Evolutionary conservation across 64 coral and sea anemone species (phyloP).

Genomic region (Astreopora myriophthalma): DNA sequence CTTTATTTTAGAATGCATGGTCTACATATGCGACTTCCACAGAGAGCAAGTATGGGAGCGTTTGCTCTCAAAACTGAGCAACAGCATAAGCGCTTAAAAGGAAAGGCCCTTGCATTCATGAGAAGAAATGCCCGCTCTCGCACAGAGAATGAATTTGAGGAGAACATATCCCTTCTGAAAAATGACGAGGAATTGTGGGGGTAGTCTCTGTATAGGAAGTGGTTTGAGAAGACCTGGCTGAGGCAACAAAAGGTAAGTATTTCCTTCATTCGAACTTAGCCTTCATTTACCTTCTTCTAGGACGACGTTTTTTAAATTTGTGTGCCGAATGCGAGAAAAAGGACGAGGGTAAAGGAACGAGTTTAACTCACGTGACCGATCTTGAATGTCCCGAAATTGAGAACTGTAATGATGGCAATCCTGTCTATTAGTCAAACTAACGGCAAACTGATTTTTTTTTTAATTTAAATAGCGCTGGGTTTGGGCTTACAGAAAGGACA

Average conservation of each 20-base stretch:
- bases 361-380: neutral
- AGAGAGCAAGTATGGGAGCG: conserved; percentile 30
- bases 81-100: neutral
- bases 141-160: neutral
- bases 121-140: neutral
- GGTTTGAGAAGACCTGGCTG: conserved; percentile 70
- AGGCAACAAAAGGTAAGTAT: conserved; percentile 8
- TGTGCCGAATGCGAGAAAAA: no score
- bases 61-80: conserved; percentile 4
- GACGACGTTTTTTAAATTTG: neutral
- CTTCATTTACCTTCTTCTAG: neutral
- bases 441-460: no score
- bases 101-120: neutral
- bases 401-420: neutral
- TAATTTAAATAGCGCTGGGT: no score
- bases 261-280: no score
- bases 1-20: conserved; percentile 26
- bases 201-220: neutral
- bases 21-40: conserved; percentile 62
- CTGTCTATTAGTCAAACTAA: no score
- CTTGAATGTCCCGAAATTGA: neutral
- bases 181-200: neutral
- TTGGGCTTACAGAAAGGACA: no score
- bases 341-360: neutral
- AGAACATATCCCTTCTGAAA: conserved; percentile 11